phyloP scores from a whole-genome alignment of 1,140 invertebrate genomes.

The Globodera ellingtonae region DNA sequence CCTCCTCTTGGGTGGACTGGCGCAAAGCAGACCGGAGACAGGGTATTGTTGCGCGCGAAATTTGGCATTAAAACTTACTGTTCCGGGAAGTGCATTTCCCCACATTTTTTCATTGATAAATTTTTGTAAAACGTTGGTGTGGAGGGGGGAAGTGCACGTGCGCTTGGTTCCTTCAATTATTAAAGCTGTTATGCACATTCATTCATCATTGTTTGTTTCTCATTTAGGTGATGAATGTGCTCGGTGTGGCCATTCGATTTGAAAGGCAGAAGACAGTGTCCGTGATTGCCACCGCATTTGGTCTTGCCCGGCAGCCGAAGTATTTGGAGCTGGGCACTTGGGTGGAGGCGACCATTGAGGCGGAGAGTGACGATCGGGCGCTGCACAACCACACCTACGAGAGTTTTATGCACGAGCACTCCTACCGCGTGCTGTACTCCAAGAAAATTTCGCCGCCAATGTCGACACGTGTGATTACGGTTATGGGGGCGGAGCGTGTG shows the following conservation, averaged over 20 bases:
- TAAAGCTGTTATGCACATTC: too few species aligned
- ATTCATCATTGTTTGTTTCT: background rate
- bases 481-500: background rate
- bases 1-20: conserved; percentile 5
- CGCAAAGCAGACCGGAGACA: background rate
- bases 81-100: too few species aligned
- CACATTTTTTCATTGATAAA: too few species aligned
- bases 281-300: conserved; percentile 14
- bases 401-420: background rate
- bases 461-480: conserved; percentile 17
- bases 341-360: conserved; percentile 12
- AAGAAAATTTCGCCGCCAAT: conserved; percentile 17
- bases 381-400: background rate
- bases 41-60: background rate
- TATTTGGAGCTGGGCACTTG: conserved; percentile 8
- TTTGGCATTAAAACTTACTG: background rate
- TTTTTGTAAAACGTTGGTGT: too few species aligned
- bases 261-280: background rate
- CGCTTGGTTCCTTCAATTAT: too few species aligned
- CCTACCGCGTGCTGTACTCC: conserved; percentile 3
- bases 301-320: background rate
- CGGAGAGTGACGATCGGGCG: conserved; percentile 3
- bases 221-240: background rate
- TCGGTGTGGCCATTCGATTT: conserved; percentile 6
- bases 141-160: too few species aligned